Conservation (phyloP, 2,888 invertebrate genomes). For the Sepiola atlantica region DNA sequence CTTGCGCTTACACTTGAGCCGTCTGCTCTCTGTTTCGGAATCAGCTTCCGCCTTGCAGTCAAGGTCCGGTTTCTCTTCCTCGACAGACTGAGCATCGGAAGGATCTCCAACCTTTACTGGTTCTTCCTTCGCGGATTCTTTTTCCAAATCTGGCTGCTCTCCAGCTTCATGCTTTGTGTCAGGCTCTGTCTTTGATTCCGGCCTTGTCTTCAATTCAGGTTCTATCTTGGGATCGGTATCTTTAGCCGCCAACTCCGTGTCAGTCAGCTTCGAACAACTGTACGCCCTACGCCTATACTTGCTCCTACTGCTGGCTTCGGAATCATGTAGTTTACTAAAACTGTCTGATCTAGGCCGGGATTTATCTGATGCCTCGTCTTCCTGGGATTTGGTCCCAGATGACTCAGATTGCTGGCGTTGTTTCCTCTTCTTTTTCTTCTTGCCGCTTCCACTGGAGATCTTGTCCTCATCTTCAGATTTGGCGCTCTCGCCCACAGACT, state of each 20-base stretch:
- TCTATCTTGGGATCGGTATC: constrained; percentile 44
- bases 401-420: constrained; percentile 45
- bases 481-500: background rate
- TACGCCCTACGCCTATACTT: constrained; percentile 37
- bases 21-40: constrained; percentile 40
- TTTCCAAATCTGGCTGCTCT: constrained; percentile 44
- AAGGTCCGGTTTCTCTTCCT: constrained; percentile 46
- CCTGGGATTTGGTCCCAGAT: constrained; percentile 47
- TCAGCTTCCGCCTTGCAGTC: background rate
- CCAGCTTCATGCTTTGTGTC: background rate
- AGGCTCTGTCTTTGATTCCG: constrained; percentile 46
- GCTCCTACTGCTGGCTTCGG: background rate
- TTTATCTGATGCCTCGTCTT: constrained; percentile 44
- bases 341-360: constrained; percentile 40
- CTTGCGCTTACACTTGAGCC: constrained; percentile 49
- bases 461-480: constrained; percentile 50
- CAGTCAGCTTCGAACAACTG: constrained; percentile 48
- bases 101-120: constrained; percentile 35
- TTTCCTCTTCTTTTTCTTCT: constrained; percentile 50
- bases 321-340: constrained; percentile 32
- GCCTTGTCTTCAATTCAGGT: constrained; percentile 34
- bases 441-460: constrained; percentile 44
- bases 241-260: constrained; percentile 1
- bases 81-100: background rate
- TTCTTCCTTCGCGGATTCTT: constrained; percentile 44